phyloP scores from a whole-genome alignment of 2,113 vertebrate species.

The Nothocercus julius region DNA sequence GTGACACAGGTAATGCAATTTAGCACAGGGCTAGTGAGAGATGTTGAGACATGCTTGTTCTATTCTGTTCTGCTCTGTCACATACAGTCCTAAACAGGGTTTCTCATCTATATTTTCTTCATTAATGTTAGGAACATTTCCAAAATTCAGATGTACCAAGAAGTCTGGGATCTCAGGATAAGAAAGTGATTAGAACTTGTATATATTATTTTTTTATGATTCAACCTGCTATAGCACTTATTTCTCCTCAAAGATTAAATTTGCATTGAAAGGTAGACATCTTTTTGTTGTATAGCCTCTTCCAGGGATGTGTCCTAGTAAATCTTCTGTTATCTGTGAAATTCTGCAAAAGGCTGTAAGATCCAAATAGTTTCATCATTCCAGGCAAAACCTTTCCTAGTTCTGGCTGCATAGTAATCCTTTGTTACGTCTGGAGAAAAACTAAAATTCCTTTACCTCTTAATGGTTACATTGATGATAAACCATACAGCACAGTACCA shows the following conservation, averaged over 20 bases:
- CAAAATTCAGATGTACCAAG: neutral
- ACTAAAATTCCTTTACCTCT: neutral
- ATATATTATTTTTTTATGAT: neutral
- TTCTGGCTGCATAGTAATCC: neutral
- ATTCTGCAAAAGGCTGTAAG: conserved; percentile 23
- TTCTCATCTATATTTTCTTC: neutral
- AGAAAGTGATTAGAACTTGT: neutral
- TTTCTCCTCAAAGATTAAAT: neutral
- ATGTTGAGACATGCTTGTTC: rapidly evolving
- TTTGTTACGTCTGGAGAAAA: conserved; percentile 1
- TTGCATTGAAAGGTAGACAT: neutral
- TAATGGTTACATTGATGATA: neutral
- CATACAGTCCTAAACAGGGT: neutral
- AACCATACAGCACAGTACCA: neutral
- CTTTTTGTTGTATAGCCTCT: neutral
- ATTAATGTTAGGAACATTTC: neutral
- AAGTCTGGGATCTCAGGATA: neutral
- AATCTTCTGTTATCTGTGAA: conserved; percentile 35
- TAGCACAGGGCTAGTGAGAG: neutral
- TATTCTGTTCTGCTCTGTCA: neutral
- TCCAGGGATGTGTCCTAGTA: neutral
- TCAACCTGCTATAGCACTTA: neutral
- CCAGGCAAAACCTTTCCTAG: neutral
- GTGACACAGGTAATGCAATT: neutral
- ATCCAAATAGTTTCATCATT: neutral